Base-by-base conservation (phyloP, 1,140 invertebrate species). In the Conus betulinus region DNA sequence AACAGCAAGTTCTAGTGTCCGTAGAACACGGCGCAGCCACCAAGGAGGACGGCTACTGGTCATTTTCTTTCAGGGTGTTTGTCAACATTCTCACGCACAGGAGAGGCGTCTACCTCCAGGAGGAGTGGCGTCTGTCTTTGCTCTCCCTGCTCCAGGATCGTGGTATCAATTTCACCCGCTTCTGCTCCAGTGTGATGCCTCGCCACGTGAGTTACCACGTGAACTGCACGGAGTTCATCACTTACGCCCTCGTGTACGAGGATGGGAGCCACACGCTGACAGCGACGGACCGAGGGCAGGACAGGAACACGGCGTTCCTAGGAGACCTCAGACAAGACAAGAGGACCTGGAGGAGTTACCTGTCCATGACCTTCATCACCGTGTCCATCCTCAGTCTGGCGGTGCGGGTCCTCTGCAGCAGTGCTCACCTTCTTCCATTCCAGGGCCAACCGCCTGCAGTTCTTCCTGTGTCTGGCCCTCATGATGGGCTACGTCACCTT, bases 401-500 rank as follows among this genome's bases (percentile, higher is more conserved):
- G 10, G n/a, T 39, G 27, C 27, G 78, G 78, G 27, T 39, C 25
- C 7, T 79, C 23, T 52, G 7, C 78, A 79, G 51, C 78, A 1
- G 8, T 79, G 8, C 78, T 82, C 39, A 52, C 84, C n/a, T 39
- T 39, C 27, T 85, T 85, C 67, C 84, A 85, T 13, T 27, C 84
- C 20, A 27, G 11, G 13, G 57, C 84, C 39, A 51, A 51, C 51
- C 23, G 63, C 2, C 27, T 67, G 27, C 84, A 85, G 60, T 85
- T 85, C 51, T 85, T 51, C 60, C 39, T 85, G 23, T 85, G 84
- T 60, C 67, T 60, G 57, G 15, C 84, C 25, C 60, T 85, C 3
- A n/a, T 85, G 17, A 6, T 85, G 20, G 84, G 27, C 20, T 85
- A 85, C 60, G 63, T 25, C 7, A 10, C n/a, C 39, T 85, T 85